A percentile compares a stretch with the other conserved stretches of the same genome.
Conservation (phyloP, 2,113 vertebrate species). For the Xerus inauris region DNA sequence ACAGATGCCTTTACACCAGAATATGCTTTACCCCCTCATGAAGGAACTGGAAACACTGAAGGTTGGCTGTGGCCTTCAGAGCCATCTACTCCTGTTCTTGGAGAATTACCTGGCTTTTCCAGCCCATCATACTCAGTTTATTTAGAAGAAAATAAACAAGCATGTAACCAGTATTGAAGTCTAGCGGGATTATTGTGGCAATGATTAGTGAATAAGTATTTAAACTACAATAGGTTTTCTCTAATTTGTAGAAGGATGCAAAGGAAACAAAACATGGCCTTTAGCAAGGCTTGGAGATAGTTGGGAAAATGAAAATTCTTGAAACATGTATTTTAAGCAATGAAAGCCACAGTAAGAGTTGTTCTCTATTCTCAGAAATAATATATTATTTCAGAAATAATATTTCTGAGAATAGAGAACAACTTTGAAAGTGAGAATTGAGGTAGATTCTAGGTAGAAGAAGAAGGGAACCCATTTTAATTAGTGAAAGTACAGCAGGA, state of each 20-base stretch:
- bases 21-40: background rate
- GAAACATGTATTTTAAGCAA: background rate
- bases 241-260: background rate
- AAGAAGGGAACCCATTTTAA: background rate
- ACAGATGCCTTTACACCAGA: background rate
- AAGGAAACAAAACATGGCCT: background rate
- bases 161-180: background rate
- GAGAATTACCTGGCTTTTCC: background rate
- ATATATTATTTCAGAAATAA: too few species aligned
- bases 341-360: slow-evolving; percentile 40
- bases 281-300: background rate
- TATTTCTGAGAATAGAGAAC: background rate
- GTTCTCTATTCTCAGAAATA: too few species aligned
- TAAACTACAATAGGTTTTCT: background rate
- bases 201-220: background rate
- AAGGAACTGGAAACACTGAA: background rate
- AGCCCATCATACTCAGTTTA: background rate
- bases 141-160: slow-evolving; percentile 44
- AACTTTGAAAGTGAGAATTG: background rate
- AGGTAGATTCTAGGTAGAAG: background rate
- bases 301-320: slow-evolving; percentile 10
- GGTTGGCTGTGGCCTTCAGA: background rate
- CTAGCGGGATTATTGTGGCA: background rate
- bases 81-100: background rate
- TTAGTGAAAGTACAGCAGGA: background rate